phyloP scores from a whole-genome alignment of 2,888 invertebrate species.

The Sclerodermus sp. region DNA sequence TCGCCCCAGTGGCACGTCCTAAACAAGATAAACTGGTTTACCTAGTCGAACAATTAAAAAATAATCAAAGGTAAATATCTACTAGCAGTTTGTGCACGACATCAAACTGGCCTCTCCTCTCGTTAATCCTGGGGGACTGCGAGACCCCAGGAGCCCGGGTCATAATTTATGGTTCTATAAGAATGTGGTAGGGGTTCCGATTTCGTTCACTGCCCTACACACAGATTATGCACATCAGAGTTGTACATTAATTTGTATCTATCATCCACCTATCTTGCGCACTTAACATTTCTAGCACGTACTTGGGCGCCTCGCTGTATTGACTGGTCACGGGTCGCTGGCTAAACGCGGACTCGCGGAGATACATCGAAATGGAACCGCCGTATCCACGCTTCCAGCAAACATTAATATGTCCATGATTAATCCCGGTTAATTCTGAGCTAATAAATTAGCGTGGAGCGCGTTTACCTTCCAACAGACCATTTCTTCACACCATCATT shows the following conservation, averaged over 20 bases:
- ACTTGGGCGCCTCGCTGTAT: too few relatives aligned
- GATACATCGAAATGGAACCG: too few relatives aligned
- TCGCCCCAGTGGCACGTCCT: too few relatives aligned
- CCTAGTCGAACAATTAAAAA: conserved; percentile 14
- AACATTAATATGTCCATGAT: too few relatives aligned
- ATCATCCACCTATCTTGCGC: conserved; percentile 18
- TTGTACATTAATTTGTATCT: conserved; percentile 42
- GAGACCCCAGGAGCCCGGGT: conserved; percentile 40
- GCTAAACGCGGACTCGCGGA: too few relatives aligned
- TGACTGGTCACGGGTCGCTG: too few relatives aligned
- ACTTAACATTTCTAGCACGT: too few relatives aligned
- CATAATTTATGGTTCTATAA: conserved; percentile 55
- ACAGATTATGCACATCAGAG: conserved; percentile 38
- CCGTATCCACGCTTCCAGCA: too few relatives aligned
- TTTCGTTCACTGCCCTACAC: conserved; percentile 46
- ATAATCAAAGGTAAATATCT: conserved; percentile 26
- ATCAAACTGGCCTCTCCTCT: conserved; percentile 18
- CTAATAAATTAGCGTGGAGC: too few relatives aligned
- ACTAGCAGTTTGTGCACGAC: conserved; percentile 14
- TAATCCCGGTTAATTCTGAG: too few relatives aligned
- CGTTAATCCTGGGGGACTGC: conserved; percentile 38
- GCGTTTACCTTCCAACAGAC: too few relatives aligned
- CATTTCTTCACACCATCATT: too few relatives aligned
- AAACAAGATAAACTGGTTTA: neutral
- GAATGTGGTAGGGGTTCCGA: conserved; percentile 50